Conservation (phyloP, 2,797 vertebrate species). For the Syncerus caffer region DNA sequence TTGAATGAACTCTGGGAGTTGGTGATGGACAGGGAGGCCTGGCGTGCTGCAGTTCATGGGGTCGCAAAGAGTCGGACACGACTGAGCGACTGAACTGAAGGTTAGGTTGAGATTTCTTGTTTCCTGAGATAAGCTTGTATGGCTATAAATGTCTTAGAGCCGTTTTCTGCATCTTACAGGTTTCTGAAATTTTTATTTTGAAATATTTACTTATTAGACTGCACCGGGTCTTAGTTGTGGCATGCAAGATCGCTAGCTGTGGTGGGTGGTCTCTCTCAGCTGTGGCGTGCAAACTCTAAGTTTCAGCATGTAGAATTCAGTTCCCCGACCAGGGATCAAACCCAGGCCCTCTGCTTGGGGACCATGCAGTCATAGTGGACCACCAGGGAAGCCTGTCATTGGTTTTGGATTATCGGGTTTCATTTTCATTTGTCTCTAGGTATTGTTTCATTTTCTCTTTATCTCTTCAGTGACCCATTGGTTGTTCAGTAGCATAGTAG, state of each 20-base stretch:
- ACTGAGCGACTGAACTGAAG: not conserved
- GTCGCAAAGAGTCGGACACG: accelerated
- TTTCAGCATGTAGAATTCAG: not conserved
- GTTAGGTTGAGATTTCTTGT: not conserved
- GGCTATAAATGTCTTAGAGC: not conserved
- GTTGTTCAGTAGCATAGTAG: not conserved
- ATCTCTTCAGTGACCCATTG: not conserved
- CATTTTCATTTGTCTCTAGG: not conserved
- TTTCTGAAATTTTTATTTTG: not conserved
- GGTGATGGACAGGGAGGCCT: not conserved
- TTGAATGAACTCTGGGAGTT: not conserved
- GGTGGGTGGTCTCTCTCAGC: not conserved
- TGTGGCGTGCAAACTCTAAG: not conserved
- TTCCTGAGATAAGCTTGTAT: not conserved
- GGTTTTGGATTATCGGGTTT: not conserved
- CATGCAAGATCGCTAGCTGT: not conserved
- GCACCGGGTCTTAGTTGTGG: not conserved
- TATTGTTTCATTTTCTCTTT: not conserved
- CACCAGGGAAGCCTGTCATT: not conserved
- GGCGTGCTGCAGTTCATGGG: accelerated
- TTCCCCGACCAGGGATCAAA: not conserved
- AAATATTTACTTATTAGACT: not conserved
- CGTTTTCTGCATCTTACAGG: not conserved
- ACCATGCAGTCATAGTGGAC: not conserved
- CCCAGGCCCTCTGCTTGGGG: not conserved